Conservation (phyloP, 2,797 vertebrate species). For the Rhynchotus rufescens region DNA sequence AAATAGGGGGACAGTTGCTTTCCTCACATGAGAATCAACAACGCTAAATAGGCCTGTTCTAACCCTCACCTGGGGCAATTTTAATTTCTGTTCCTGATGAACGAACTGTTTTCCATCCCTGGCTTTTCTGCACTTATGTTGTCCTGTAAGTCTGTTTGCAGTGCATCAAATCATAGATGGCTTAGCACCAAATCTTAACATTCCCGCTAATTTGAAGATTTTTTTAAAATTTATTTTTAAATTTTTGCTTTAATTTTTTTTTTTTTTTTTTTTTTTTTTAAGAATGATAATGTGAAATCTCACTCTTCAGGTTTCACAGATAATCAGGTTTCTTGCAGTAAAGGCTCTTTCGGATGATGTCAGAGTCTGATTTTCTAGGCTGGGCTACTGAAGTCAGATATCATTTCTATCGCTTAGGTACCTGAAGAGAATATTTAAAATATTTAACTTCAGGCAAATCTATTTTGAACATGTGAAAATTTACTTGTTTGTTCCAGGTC, state of each 20-base stretch:
- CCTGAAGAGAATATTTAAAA: not conserved
- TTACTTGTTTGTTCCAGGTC: not conserved
- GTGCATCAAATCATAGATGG: not conserved
- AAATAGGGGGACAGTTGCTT: not conserved
- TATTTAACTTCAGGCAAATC: not conserved
- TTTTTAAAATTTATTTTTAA: not conserved
- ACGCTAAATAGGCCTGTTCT: not conserved
- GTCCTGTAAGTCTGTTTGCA: not conserved
- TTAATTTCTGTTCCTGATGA: not conserved
- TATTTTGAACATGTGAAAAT: not conserved
- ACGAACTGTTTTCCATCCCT: not conserved
- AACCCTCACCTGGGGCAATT: accelerated
- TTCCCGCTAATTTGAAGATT: not conserved
- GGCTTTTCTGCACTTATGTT: not conserved
- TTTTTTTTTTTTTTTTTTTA: too few species aligned
- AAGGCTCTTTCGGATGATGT: not conserved
- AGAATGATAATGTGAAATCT: not conserved
- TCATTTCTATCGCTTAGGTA: not conserved
- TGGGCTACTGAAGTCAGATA: not conserved
- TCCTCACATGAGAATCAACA: not conserved
- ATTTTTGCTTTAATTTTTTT: too few species aligned
- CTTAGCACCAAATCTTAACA: not conserved
- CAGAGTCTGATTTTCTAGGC: not conserved
- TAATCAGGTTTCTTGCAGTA: not conserved
- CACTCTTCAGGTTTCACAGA: not conserved